Conservation (phyloP, 2,113 vertebrate genomes). For the Eudyptes chrysolophus region DNA sequence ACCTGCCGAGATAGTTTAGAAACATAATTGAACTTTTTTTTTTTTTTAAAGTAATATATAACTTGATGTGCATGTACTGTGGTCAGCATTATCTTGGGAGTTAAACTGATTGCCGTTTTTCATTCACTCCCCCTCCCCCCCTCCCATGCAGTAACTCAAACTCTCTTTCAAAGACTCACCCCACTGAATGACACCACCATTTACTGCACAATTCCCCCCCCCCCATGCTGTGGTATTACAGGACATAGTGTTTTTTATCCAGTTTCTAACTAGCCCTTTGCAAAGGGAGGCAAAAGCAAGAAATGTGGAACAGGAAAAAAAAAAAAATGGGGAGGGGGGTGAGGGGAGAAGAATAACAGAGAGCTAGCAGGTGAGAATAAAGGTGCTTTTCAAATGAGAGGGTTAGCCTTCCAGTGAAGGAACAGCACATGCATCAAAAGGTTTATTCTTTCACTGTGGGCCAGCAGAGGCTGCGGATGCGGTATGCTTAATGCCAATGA, state of each 20-base stretch:
- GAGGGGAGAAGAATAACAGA: not conserved
- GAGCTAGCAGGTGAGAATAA: not conserved
- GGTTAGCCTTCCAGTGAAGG: not conserved
- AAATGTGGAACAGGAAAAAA: not conserved
- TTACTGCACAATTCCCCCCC: not conserved
- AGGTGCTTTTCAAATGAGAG: not conserved
- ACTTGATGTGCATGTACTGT: not conserved
- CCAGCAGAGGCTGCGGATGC: not conserved
- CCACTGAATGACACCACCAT: not conserved
- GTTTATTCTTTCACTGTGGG: not conserved
- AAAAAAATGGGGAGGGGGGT: fast-evolving
- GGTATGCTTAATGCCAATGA: not conserved
- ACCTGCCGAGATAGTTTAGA: not conserved
- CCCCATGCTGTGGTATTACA: not conserved
- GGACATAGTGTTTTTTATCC: not conserved
- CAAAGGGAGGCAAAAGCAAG: not conserved
- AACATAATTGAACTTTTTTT: not conserved
- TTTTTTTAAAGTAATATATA: not conserved
- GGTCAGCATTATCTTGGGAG: not conserved
- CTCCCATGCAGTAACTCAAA: not conserved
- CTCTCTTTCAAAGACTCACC: not conserved
- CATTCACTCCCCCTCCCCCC: not conserved
- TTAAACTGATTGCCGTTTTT: not conserved
- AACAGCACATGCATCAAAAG: not conserved
- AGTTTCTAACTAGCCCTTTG: not conserved